Evolutionary conservation across 2,113 vertebrate species (phyloP).

Genomic region (Macrotus californicus): DNA sequence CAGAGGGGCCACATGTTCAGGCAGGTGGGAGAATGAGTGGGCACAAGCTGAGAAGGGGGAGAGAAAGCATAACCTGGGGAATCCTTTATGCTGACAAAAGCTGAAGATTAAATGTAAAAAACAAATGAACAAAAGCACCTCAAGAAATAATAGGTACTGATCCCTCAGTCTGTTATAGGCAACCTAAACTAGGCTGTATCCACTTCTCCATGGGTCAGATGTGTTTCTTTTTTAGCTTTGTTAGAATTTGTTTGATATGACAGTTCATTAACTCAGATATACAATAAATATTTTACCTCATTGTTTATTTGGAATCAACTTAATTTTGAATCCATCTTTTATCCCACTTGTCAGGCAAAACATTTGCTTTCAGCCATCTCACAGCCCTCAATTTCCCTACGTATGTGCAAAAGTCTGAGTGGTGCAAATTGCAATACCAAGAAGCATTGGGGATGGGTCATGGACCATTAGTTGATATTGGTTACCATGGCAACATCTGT

Average conservation of each 20-base stretch:
- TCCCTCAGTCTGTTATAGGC: too few species aligned
- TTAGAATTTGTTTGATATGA: neutral
- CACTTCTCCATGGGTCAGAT: neutral
- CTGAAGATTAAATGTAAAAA: neutral
- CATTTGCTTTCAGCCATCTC: neutral
- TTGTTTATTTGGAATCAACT: neutral
- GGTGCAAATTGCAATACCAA: too few species aligned
- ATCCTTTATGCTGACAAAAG: neutral
- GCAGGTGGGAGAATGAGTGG: neutral
- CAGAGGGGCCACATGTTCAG: constrained; percentile 31
- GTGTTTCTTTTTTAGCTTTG: neutral
- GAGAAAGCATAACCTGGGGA: neutral
- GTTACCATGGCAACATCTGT: neutral
- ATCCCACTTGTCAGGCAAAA: neutral
- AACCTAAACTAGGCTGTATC: neutral
- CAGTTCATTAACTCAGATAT: neutral
- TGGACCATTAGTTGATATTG: neutral
- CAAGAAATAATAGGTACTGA: neutral
- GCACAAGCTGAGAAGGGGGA: neutral
- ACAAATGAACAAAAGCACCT: neutral
- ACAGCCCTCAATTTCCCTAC: neutral
- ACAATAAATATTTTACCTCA: neutral
- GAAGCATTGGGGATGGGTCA: neutral
- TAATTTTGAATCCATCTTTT: neutral
- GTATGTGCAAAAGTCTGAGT: neutral